Conservation (phyloP, 1,140 invertebrate species). For the Penaeus chinensis region DNA sequence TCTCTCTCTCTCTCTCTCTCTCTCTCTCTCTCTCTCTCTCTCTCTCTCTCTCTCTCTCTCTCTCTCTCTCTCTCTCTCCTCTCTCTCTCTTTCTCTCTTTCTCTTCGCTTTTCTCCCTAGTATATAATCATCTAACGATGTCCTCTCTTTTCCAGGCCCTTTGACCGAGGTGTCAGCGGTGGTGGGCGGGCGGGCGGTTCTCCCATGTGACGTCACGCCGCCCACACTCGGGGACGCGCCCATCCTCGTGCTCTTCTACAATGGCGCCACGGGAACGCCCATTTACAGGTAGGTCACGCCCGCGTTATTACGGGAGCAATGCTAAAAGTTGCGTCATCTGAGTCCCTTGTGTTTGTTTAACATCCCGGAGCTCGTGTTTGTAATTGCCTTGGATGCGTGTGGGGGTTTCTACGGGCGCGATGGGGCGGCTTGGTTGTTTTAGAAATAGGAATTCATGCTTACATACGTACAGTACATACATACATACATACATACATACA, state of each 20-base stretch:
- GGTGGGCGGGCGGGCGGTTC: neutral
- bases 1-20: too few relatives aligned
- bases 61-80: too few relatives aligned
- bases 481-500: neutral
- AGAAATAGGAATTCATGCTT: neutral
- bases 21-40: too few relatives aligned
- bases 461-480: neutral
- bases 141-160: slow-evolving; percentile 15
- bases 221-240: slow-evolving; percentile 24
- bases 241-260: slow-evolving; percentile 45
- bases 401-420: neutral
- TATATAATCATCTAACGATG: too few relatives aligned
- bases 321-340: neutral
- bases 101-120: too few relatives aligned
- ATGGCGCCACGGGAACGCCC: slow-evolving; percentile 34
- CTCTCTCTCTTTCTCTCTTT: too few relatives aligned
- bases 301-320: too few relatives aligned
- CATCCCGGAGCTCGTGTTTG: neutral
- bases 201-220: slow-evolving; percentile 34
- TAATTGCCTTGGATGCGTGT: neutral
- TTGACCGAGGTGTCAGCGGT: slow-evolving; percentile 20
- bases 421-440: too few relatives aligned
- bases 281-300: slow-evolving; percentile 33
- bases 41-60: too few relatives aligned
- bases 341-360: neutral